Evolutionary conservation across 2,113 vertebrate species (phyloP).

Genomic region (Onychostruthus taczanowskii): DNA sequence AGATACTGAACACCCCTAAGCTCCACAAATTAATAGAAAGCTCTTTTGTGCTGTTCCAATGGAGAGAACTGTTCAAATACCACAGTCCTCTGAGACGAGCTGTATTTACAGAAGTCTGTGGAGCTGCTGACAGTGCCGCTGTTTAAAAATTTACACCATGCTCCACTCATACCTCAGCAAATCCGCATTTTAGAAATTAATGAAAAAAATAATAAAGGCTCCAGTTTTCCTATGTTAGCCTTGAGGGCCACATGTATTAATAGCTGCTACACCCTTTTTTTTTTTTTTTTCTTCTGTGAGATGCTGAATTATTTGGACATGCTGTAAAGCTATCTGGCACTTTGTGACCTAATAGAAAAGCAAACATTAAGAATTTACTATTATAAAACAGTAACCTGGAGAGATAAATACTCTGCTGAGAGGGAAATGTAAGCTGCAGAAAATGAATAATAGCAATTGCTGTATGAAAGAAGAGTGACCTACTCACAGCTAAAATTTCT

Average conservation of each 20-base stretch:
- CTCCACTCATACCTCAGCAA: neutral
- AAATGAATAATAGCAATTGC: slow-evolving; percentile 19
- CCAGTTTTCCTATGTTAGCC: neutral
- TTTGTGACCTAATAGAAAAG: slow-evolving; percentile 12
- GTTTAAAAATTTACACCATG: neutral
- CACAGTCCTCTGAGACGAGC: neutral
- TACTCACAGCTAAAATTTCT: neutral
- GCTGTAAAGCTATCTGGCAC: neutral
- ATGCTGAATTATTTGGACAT: neutral
- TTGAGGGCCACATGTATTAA: neutral
- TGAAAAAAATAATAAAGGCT: neutral
- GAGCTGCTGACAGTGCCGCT: neutral
- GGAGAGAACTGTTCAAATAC: neutral
- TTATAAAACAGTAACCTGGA: neutral
- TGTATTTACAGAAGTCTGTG: neutral
- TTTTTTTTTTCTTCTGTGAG: neutral
- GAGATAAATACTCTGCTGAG: slow-evolving; percentile 6
- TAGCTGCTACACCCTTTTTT: neutral
- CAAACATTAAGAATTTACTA: slow-evolving; percentile 16
- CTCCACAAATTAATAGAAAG: neutral
- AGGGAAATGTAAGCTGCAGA: neutral
- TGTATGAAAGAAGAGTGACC: neutral
- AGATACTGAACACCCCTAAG: neutral
- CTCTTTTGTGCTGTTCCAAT: neutral
- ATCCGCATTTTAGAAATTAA: neutral